phyloP scores from a whole-genome alignment of 2,888 invertebrate species.

The Phortica magna region DNA sequence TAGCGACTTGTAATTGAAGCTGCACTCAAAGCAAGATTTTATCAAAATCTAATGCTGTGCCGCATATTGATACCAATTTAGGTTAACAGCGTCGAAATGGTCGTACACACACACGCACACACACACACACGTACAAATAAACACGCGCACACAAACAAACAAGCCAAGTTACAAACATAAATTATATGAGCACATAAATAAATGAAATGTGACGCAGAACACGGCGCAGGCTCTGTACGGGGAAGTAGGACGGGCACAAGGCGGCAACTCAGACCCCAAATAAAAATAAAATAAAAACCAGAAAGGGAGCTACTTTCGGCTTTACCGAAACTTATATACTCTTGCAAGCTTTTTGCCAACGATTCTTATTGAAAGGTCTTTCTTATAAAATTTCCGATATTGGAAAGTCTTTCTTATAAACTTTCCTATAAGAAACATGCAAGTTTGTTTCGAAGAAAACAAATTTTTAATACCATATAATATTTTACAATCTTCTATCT shows the following conservation, averaged over 20 bases:
- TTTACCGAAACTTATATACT: too few relatives aligned
- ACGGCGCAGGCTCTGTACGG: background rate
- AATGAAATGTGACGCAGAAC: constrained; percentile 38
- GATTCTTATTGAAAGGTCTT: too few relatives aligned
- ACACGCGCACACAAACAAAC: constrained; percentile 40
- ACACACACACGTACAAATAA: background rate
- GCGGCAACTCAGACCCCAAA: background rate
- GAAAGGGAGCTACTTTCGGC: too few relatives aligned
- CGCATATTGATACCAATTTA: constrained; percentile 33
- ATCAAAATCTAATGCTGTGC: constrained; percentile 25
- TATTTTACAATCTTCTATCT: too few relatives aligned
- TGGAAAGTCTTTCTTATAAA: too few relatives aligned
- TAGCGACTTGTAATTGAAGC: constrained; percentile 6
- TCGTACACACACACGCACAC: background rate
- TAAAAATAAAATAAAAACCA: background rate
- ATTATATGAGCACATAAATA: constrained; percentile 60
- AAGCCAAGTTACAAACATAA: constrained; percentile 49
- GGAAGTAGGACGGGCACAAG: background rate
- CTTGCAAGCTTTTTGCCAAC: too few relatives aligned
- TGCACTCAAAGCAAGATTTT: constrained; percentile 8
- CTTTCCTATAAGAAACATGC: too few relatives aligned
- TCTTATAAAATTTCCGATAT: too few relatives aligned
- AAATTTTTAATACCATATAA: too few relatives aligned
- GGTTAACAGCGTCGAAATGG: constrained; percentile 24
- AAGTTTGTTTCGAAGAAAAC: too few relatives aligned